Percentiles rank a stretch among this genome's conserved stretches.
Evolutionary conservation across 1,140 invertebrate genomes (phyloP).

Genomic region (Drosophila fuyamai): DNA sequence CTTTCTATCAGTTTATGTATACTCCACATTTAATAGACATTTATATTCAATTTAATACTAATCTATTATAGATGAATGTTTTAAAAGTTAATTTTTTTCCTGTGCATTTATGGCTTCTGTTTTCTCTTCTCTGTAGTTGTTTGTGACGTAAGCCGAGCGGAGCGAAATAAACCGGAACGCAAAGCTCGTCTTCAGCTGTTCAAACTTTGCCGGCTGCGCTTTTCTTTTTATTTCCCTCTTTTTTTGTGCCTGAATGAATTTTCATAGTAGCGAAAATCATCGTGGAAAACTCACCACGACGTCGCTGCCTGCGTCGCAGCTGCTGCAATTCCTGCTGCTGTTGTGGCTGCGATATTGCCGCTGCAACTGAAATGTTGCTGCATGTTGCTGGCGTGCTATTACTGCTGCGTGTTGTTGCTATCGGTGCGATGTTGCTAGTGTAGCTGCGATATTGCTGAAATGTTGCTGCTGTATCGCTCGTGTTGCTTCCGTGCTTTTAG

Average conservation of each 20-base stretch:
- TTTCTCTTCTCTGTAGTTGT: constrained; percentile 19
- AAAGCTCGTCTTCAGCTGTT: constrained; percentile 51
- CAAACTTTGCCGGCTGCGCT: constrained; percentile 51
- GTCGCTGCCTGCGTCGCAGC: constrained; percentile 8
- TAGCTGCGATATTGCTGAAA: constrained; percentile 16
- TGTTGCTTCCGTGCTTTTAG: constrained; percentile 26
- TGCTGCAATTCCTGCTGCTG: constrained; percentile 13
- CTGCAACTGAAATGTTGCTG: not conserved
- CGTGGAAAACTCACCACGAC: constrained; percentile 39
- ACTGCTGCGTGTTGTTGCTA: constrained; percentile 9
- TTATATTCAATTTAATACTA: not conserved
- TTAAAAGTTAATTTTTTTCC: not conserved
- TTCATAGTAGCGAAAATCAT: constrained; percentile 40
- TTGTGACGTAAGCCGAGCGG: constrained; percentile 50
- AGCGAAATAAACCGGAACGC: constrained; percentile 37
- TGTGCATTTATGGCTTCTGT: not conserved
- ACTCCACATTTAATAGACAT: no score
- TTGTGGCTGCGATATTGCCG: constrained; percentile 12
- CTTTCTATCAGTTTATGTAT: no score
- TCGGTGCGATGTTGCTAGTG: constrained; percentile 6
- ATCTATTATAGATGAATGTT: not conserved
- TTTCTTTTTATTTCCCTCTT: constrained; percentile 36
- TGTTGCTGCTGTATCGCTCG: constrained; percentile 1
- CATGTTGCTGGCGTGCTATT: constrained; percentile 16
- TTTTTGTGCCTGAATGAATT: constrained; percentile 50